Percentiles rank a stretch among this genome's conserved stretches.
phyloP scores from a whole-genome alignment of 2,797 vertebrate species.

The Tokudaia muenninki region DNA sequence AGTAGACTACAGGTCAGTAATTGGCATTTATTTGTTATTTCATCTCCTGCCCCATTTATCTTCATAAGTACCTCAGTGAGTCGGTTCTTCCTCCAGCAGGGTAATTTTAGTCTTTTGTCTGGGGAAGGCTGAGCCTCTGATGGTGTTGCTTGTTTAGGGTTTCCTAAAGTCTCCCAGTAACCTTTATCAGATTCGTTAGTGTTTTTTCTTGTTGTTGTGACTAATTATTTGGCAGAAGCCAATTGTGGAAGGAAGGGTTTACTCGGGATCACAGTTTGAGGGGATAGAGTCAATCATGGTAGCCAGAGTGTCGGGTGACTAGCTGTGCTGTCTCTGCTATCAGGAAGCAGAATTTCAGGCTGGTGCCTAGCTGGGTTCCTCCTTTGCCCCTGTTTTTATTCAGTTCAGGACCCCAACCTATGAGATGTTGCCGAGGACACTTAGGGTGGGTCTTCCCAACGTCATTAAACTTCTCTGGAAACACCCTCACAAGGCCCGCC shows the following conservation, averaged over 20 bases:
- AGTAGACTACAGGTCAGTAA: neutral
- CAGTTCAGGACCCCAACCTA: neutral
- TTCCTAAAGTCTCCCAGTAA: neutral
- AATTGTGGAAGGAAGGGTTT: neutral
- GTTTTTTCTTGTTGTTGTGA: neutral
- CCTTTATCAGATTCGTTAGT: neutral
- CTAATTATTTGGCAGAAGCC: neutral
- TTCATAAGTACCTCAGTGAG: neutral
- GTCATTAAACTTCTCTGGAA: neutral
- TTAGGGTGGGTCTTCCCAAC: neutral
- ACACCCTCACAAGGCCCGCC: neutral
- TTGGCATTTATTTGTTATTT: constrained; percentile 4
- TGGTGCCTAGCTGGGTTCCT: neutral
- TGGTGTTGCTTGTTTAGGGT: neutral
- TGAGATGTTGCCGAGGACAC: neutral
- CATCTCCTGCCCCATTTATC: neutral
- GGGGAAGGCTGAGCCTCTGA: neutral
- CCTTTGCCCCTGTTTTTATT: neutral
- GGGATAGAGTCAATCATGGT: neutral
- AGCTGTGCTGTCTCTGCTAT: too few species aligned
- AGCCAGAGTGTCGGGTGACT: neutral
- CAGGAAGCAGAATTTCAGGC: neutral
- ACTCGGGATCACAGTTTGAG: neutral
- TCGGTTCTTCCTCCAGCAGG: neutral
- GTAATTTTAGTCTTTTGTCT: neutral